These are phyloP conservation scores for Cinclus cinclus DNA, from an alignment of 2,113 vertebrate species.

Conservation along the genomic window DNA sequence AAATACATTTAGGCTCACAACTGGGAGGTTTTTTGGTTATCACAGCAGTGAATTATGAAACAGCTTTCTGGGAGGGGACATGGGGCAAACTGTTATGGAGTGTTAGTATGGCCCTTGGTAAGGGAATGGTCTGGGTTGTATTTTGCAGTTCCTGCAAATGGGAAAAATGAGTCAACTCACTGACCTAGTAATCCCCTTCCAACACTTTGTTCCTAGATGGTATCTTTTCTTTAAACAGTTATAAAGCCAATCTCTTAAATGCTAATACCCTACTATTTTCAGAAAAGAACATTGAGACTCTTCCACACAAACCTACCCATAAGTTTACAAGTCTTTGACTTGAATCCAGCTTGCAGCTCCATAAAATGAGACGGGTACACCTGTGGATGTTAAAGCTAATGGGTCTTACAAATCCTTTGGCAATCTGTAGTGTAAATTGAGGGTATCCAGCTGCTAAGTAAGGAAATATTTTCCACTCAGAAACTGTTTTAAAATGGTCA, in stretches of 20 bases:
- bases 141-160: not conserved
- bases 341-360: not conserved
- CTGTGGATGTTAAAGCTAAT: conserved; percentile 6
- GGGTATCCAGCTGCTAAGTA: conserved; percentile 9
- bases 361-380: conserved; percentile 26
- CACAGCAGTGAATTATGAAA: not conserved
- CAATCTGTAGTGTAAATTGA: conserved; percentile 6
- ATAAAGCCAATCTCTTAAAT: not conserved
- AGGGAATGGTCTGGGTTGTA: not conserved
- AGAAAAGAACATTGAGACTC: conserved; percentile 38
- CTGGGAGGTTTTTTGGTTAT: not conserved
- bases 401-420: conserved; percentile 33
- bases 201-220: not conserved
- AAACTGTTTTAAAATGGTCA: conserved; percentile 17
- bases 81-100: not conserved
- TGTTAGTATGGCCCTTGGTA: not conserved
- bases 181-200: not conserved
- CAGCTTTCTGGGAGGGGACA: not conserved
- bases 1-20: not conserved
- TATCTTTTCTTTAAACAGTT: conserved; percentile 33
- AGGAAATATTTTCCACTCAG: conserved; percentile 41
- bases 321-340: conserved; percentile 11
- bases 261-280: conserved; percentile 23
- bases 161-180: not conserved
- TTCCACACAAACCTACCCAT: not conserved